A percentile compares a stretch with the other conserved stretches of the same genome.
These are phyloP conservation scores for Parapristionchus giblindavisi DNA, from an alignment of 2,888 invertebrate species.

Conservation along the genomic window DNA sequence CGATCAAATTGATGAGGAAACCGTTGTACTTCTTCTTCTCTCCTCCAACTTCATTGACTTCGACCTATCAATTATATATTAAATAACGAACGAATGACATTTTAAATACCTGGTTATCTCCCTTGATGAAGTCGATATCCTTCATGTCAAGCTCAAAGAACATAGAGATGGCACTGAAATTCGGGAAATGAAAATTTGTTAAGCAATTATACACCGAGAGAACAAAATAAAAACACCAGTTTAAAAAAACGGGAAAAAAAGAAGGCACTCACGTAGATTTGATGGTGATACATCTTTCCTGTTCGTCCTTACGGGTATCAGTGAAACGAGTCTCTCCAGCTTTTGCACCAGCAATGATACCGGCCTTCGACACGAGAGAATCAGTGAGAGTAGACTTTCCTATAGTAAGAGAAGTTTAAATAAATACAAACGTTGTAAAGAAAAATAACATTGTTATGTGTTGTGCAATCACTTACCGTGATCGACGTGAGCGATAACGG, in stretches of 20 bases:
- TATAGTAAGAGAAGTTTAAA: no score
- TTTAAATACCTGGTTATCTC: constrained; percentile 58
- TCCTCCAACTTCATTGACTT: constrained; percentile 54
- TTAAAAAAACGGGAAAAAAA: background rate
- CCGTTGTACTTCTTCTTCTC: constrained; percentile 85
- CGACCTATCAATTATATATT: constrained; percentile 39
- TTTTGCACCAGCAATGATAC: constrained; percentile 97
- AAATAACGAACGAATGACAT: background rate
- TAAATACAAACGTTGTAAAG: background rate
- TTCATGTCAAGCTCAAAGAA: constrained; percentile 95
- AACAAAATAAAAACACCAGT: background rate
- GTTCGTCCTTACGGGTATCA: constrained; percentile 99
- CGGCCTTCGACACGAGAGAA: constrained; percentile 98
- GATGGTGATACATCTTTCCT: constrained; percentile 99
- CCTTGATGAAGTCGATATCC: constrained; percentile 90
- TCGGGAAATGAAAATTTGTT: background rate
- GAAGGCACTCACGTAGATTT: constrained; percentile 91
- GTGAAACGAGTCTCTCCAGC: constrained; percentile 99
- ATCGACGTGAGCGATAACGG: constrained; percentile 99
- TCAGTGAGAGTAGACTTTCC: constrained; percentile 93
- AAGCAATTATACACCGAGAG: background rate
- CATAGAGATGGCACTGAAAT: constrained; percentile 93
- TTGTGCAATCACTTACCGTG: constrained; percentile 78
- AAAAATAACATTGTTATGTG: background rate
- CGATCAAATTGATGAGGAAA: constrained; percentile 99